Evolutionary conservation across 2,113 vertebrate species (phyloP).

Genomic region (Budorcas taxicolor): DNA sequence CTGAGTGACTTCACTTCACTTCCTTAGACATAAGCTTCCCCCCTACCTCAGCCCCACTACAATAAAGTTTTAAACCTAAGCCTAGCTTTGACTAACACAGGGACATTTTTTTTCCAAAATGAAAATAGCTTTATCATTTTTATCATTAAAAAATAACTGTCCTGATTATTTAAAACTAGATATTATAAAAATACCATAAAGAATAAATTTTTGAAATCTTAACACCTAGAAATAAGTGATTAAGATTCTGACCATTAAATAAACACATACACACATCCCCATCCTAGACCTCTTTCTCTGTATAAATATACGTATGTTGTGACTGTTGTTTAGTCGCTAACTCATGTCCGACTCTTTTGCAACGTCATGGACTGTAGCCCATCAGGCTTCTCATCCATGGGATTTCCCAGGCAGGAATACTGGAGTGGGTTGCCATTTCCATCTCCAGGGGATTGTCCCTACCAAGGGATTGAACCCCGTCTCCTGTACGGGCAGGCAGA

Average conservation of each 20-base stretch:
- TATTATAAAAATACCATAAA: constrained; percentile 7
- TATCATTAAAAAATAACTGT: constrained; percentile 13
- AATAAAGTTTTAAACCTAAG: constrained; percentile 15
- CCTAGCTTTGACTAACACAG: background rate
- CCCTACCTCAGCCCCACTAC: background rate
- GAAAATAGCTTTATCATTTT: constrained; percentile 4
- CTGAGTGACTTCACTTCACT: background rate
- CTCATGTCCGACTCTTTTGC: background rate
- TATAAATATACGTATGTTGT: background rate
- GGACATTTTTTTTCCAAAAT: background rate
- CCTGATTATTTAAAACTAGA: background rate
- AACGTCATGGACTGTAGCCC: background rate
- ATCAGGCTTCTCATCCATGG: background rate
- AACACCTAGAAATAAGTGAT: background rate
- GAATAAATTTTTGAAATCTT: background rate
- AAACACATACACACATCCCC: background rate
- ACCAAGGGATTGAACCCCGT: background rate
- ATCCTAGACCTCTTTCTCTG: background rate
- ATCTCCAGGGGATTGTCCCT: background rate
- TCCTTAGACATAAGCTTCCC: background rate
- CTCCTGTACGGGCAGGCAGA: background rate
- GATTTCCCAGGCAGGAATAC: background rate
- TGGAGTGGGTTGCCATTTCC: background rate
- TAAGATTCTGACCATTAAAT: background rate
- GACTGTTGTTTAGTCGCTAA: background rate